Evolutionary conservation across 1,140 invertebrate genomes (phyloP), one percentile per base, ranked within the genome.

Genomic region (Temnothorax longispinosus): DNA sequence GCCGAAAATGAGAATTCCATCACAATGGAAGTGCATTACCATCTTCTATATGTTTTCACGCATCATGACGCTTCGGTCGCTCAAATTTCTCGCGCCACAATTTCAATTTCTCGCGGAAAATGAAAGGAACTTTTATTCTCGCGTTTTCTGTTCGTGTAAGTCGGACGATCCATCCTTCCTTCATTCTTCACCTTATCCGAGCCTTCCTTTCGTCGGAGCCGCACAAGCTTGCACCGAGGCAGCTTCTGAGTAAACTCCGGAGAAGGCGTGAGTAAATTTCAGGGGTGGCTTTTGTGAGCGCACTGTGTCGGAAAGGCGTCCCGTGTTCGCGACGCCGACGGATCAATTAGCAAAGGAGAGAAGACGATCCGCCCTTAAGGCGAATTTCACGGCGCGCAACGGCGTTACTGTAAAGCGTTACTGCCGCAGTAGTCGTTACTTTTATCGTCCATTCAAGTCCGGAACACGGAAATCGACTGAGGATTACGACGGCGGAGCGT

Each of bases 301-400:
- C 41, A 35, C 50, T 7, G n/a, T 75, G 60, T 85, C 35, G 74
- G 52, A 71, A 89, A 90, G 72, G 69, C 80, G 54, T n/a, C 50
- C 41, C 85, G 77, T 87, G 85, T 87, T 82, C 77, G 58, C 76
- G 27, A 74, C 44, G 54, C 44, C 77, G 60, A 88, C 67, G 89
- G 89, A 90, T 90, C 89, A 90, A 90, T 90, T 90, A 90, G 74
- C 67, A 86, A 47, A 60, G 50, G 74, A 50, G 21, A 78, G 75
- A 81, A 74, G 72, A 75, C 18, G 44, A 65, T 71, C 67, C 47
- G 8, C 18, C 80, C 41, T 72, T 52, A 85, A 27, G 38, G 56
- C 44, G 85, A 18, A 76, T 65, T 62, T 80, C 54, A 71, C 32
- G 60, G 54, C 60, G 76, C 52, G 86, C 71, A 75, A 81, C 32